Evolutionary conservation across 2,888 invertebrate genomes (phyloP).

Genomic region (Parnassius apollo): DNA sequence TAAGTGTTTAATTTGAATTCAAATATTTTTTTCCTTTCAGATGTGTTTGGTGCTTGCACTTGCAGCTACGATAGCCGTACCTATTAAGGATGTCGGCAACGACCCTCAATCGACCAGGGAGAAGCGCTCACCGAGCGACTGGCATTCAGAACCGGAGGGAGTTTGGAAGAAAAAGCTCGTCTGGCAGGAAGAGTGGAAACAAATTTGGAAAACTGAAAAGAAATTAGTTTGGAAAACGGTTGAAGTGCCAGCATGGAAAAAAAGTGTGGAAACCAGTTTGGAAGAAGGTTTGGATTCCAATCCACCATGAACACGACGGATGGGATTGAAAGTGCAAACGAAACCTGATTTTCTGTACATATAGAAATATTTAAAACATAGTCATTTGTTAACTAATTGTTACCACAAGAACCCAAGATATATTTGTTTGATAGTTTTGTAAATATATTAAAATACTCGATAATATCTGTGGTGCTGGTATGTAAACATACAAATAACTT

Average conservation of each 20-base stretch:
- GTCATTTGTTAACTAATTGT: constrained; percentile 75
- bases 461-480: constrained; percentile 31
- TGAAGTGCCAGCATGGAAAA: constrained; percentile 89
- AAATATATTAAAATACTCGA: constrained; percentile 50
- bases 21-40: constrained; percentile 50
- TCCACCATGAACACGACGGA: constrained; percentile 84
- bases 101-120: constrained; percentile 65
- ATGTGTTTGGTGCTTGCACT: constrained; percentile 81
- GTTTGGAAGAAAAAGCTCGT: constrained; percentile 91
- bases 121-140: constrained; percentile 79
- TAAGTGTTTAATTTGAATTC: no score
- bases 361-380: constrained; percentile 51
- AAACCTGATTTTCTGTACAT: constrained; percentile 51
- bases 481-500: constrained; percentile 29
- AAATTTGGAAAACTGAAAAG: constrained; percentile 88
- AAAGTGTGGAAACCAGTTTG: constrained; percentile 92
- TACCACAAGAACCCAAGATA: constrained; percentile 60
- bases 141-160: constrained; percentile 83
- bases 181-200: constrained; percentile 92
- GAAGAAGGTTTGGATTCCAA: constrained; percentile 91
- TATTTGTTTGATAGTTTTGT: constrained; percentile 42
- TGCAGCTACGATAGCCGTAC: constrained; percentile 66
- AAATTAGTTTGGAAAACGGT: constrained; percentile 87
- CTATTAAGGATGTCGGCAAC: constrained; percentile 52
- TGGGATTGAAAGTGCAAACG: constrained; percentile 69